These are phyloP conservation scores for Morpho helenor DNA, from an alignment of 2,888 invertebrate genomes.

Conservation along the genomic window DNA sequence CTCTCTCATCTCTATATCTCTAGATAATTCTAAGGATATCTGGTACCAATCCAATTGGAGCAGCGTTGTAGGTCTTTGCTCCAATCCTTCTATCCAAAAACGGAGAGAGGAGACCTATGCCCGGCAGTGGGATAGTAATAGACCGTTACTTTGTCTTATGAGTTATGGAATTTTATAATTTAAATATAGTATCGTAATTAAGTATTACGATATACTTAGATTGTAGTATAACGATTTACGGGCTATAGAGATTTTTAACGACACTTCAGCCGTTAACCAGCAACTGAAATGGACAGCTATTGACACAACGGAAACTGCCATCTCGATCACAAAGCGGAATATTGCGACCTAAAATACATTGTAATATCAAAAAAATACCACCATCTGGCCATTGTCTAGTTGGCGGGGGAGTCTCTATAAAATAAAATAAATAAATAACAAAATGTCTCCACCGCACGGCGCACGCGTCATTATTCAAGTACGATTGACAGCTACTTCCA, in stretches of 20 bases:
- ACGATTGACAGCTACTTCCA: constrained; percentile 77
- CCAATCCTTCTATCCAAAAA: no score
- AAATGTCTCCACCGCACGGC: constrained; percentile 66
- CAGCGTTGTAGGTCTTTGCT: no score
- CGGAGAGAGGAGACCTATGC: no score
- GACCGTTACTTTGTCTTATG: no score
- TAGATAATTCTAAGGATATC: no score
- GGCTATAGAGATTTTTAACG: not conserved
- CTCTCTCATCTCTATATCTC: no score
- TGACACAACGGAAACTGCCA: constrained; percentile 57
- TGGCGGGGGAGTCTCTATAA: constrained; percentile 62
- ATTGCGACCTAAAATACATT: constrained; percentile 70
- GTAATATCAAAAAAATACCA: constrained; percentile 72
- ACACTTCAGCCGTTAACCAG: constrained; percentile 19
- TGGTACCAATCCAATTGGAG: no score
- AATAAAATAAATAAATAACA: constrained; percentile 70
- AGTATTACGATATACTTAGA: no score
- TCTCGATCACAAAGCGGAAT: constrained; percentile 49
- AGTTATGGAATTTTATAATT: no score
- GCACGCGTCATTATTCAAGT: constrained; percentile 73
- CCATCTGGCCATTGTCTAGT: constrained; percentile 73
- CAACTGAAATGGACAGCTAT: constrained; percentile 25
- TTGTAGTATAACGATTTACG: not conserved
- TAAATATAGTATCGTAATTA: no score
- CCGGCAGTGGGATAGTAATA: no score